Evolutionary conservation across 2,113 vertebrate genomes (phyloP).

Genomic region (Pseudolaguvia tuberculata): DNA sequence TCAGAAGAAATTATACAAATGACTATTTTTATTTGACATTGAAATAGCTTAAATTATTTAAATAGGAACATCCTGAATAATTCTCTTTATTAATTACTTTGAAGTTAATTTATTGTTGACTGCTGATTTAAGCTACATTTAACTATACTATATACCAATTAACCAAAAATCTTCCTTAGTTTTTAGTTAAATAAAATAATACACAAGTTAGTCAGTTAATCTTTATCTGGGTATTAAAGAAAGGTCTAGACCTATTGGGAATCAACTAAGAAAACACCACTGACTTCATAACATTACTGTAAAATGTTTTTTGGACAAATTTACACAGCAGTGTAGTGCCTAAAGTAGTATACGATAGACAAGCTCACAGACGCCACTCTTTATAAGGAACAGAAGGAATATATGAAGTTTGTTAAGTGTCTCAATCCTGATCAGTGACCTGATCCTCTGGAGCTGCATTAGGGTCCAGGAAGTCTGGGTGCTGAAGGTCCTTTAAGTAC

Average conservation of each 20-base stretch:
- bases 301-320: neutral
- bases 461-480: slow-evolving; percentile 96
- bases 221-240: too few relatives aligned
- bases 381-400: neutral
- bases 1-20: neutral
- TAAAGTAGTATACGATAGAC: neutral
- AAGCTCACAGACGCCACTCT: neutral
- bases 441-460: slow-evolving; percentile 84
- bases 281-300: neutral
- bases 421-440: slow-evolving; percentile 77
- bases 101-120: neutral
- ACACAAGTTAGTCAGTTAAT: too few relatives aligned
- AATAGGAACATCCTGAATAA: too few relatives aligned
- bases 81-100: neutral
- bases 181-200: too few relatives aligned
- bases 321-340: neutral
- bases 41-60: too few relatives aligned
- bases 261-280: neutral
- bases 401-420: neutral
- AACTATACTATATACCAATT: too few relatives aligned
- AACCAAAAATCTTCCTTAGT: too few relatives aligned
- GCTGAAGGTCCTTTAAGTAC: slow-evolving; percentile 95
- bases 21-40: neutral
- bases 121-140: too few relatives aligned
- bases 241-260: neutral